Percentiles rank a stretch among this genome's conserved stretches.
These are phyloP conservation scores for Sclerodermus sp. DNA, from an alignment of 2,888 invertebrate genomes.

Conservation along the genomic window DNA sequence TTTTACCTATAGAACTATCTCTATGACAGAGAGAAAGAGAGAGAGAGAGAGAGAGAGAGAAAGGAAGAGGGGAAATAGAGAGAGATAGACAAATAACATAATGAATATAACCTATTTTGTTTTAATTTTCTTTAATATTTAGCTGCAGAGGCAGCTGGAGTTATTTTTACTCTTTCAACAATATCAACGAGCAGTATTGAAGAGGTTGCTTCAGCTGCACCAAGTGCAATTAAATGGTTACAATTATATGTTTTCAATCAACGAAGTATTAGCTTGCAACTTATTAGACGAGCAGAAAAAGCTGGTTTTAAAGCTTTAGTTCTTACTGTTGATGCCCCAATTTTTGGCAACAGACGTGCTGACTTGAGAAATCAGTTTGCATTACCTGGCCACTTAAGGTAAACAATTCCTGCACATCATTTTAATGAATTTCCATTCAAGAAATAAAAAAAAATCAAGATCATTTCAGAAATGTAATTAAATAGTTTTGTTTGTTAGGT, in stretches of 20 bases:
- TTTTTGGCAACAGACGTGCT: slow-evolving; percentile 80
- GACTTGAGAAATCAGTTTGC: slow-evolving; percentile 84
- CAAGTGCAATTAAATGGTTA: slow-evolving; percentile 81
- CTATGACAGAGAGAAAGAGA: too few relatives aligned
- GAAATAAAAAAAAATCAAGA: neutral
- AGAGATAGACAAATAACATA: too few relatives aligned
- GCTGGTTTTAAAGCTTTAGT: slow-evolving; percentile 86
- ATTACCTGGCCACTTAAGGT: slow-evolving; percentile 79
- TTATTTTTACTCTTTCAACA: slow-evolving; percentile 82
- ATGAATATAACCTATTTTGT: too few relatives aligned
- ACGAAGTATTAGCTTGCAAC: slow-evolving; percentile 68
- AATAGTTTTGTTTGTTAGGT: slow-evolving; percentile 57
- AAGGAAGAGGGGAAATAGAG: too few relatives aligned
- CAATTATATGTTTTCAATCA: slow-evolving; percentile 89
- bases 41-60: too few relatives aligned
- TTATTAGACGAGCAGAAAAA: slow-evolving; percentile 77
- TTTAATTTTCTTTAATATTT: neutral
- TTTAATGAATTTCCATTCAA: too few relatives aligned
- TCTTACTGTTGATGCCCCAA: slow-evolving; percentile 85
- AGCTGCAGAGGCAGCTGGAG: slow-evolving; percentile 79
- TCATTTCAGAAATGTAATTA: too few relatives aligned
- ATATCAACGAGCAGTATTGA: slow-evolving; percentile 86
- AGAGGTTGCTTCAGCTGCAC: slow-evolving; percentile 79
- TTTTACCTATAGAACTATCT: too few relatives aligned
- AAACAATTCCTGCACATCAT: too few relatives aligned